These are phyloP conservation scores for Leucosticte australis DNA, from an alignment of 2,113 vertebrate species.

Conservation along the genomic window DNA sequence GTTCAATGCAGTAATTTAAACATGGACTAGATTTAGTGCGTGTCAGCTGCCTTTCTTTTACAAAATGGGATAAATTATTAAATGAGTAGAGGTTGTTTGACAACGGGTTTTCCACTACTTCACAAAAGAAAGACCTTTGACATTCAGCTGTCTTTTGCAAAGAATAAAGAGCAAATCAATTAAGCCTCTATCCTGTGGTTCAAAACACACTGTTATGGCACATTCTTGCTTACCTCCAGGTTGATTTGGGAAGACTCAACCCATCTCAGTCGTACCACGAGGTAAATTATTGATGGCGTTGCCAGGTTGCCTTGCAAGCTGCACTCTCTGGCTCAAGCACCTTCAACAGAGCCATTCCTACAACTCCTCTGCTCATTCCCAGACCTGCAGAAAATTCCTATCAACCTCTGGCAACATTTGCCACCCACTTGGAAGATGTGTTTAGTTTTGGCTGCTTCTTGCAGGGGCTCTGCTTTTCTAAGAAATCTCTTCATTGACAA, in stretches of 20 bases:
- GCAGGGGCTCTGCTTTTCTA: neutral
- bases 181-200: slow-evolving; percentile 66
- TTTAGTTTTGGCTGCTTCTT: neutral
- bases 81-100: slow-evolving; percentile 80
- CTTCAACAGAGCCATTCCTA: neutral
- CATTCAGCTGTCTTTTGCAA: slow-evolving; percentile 79
- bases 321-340: neutral
- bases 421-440: neutral
- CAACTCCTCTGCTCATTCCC: neutral
- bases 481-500: neutral
- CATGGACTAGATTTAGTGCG: slow-evolving; percentile 74
- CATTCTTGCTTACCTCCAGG: slow-evolving; percentile 61
- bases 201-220: slow-evolving; percentile 48
- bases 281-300: slow-evolving; percentile 7
- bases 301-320: neutral
- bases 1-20: slow-evolving; percentile 77
- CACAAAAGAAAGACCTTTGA: slow-evolving; percentile 80
- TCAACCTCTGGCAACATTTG: neutral
- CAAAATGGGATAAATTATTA: slow-evolving; percentile 83
- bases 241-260: slow-evolving; percentile 44
- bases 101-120: slow-evolving; percentile 77
- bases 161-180: slow-evolving; percentile 81
- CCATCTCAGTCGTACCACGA: neutral
- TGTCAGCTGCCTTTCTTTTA: slow-evolving; percentile 77
- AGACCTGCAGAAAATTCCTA: neutral